phyloP scores from a whole-genome alignment of 1,140 invertebrate genomes.

The Laupala kohalensis region DNA sequence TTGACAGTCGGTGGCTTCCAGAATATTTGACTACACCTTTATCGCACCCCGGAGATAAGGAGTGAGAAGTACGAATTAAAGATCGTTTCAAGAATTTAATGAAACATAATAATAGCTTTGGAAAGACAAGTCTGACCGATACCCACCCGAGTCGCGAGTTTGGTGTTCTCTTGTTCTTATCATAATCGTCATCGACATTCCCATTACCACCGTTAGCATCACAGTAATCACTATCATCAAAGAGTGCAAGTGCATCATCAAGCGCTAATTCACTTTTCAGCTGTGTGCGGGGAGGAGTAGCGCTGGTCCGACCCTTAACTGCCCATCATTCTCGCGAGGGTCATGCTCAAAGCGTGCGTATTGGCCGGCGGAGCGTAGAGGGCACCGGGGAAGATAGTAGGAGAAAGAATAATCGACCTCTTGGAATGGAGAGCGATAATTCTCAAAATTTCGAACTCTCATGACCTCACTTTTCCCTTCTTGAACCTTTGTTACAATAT shows the following conservation, averaged over 20 bases:
- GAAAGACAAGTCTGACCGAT: background rate
- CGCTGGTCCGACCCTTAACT: background rate
- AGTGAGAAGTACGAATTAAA: background rate
- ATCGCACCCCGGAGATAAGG: background rate
- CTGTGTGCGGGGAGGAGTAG: background rate
- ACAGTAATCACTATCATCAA: background rate
- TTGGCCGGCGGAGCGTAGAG: no score
- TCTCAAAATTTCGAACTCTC: no score
- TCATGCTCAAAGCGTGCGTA: no score
- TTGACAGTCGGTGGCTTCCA: background rate
- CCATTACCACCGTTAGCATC: background rate
- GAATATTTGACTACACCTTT: background rate
- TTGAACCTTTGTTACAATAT: no score
- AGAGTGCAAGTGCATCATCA: background rate
- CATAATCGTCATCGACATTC: background rate
- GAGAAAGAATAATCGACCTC: no score
- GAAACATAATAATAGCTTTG: background rate
- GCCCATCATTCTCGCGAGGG: no score
- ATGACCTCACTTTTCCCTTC: no score
- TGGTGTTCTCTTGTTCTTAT: background rate
- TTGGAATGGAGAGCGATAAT: no score
- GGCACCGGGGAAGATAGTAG: no score
- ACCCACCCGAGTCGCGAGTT: background rate
- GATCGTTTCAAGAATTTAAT: background rate
- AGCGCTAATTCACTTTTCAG: background rate